Base-by-base conservation (phyloP, 2,888 invertebrate species). In the Dasysyrphus tricinctus region DNA sequence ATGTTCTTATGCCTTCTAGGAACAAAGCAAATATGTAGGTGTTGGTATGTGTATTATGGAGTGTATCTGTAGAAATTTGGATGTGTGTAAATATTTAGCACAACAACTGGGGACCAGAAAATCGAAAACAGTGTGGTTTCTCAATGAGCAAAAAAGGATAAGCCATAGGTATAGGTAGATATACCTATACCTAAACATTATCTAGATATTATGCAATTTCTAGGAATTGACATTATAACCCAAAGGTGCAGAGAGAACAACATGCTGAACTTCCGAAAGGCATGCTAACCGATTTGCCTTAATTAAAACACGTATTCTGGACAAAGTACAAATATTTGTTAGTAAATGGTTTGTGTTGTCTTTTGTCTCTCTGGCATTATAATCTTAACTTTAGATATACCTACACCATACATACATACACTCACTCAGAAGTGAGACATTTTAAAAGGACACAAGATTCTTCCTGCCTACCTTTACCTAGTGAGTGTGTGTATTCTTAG, bases 231-330 rank as follows among this genome's bases (percentile, higher is more conserved):
- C 44, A 67, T 65, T 77, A 81, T 59, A 70, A 63, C 54, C 54
- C 42, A 19, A 65, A 70, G 73, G 57, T 76, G 74, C 51, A 70
- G 39, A 49, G 16, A 63, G n/a, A 61, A 63, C 63, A 63, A 63
- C 63, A 63, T 47, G 47, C 16, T 44, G 32, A 63, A 34, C 61
- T 49, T 37, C 42, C 37, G 51, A 63, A 61, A 63, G 61, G 75
- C 69, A 77, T 70, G 47, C 70, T 44, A 34, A 70, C 73, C 73
- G 73, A 85, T 85, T 85, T 85, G 61, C 85, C 77, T 86, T 86
- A 86, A 86, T 86, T 86, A 81, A 81, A 78, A 86, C 81, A 78
- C 77, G 70, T 86, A 69, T 65, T n/a, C 51, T 54, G 77, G 56
- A 70, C 81, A 74, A 69, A 37, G 77, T 57, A 76, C 80, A 80